These are phyloP conservation scores for Nannobrachium achirus DNA, from an alignment of 2,113 vertebrate genomes.

Conservation along the genomic window DNA sequence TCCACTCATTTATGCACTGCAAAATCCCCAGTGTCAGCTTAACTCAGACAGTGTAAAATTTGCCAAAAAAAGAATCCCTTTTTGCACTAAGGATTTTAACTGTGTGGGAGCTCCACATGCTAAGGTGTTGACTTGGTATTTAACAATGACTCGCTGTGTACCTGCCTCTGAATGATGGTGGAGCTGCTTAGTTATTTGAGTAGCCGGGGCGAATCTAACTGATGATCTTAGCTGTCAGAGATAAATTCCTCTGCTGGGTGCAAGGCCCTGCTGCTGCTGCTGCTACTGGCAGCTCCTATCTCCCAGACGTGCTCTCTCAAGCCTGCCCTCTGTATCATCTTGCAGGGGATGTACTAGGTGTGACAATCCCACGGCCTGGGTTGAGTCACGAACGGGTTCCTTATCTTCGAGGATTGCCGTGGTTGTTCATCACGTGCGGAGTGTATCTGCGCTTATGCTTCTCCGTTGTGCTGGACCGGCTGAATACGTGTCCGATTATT, in stretches of 20 bases:
- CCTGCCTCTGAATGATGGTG: slow-evolving; percentile 45
- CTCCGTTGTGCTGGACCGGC: slow-evolving; percentile 26
- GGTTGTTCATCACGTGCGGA: slow-evolving; percentile 51
- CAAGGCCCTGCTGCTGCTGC: slow-evolving; percentile 28
- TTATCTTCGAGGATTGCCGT: slow-evolving; percentile 41
- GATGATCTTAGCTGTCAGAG: slow-evolving; percentile 60
- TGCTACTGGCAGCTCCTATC: slow-evolving; percentile 32
- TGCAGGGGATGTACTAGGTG: background rate
- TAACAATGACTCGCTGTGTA: slow-evolving; percentile 42
- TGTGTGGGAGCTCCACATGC: slow-evolving; percentile 42
- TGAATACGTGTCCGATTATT: slow-evolving; percentile 46
- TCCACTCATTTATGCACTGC: slow-evolving; percentile 39
- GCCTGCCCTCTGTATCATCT: slow-evolving; percentile 41
- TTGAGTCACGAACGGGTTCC: slow-evolving; percentile 55
- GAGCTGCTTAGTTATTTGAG: slow-evolving; percentile 61
- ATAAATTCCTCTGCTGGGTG: slow-evolving; percentile 54
- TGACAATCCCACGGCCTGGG: slow-evolving; percentile 4
- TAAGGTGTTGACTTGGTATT: slow-evolving; percentile 52
- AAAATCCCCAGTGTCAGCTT: too few species aligned
- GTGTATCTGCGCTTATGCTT: slow-evolving; percentile 37
- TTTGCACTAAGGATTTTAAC: too few species aligned
- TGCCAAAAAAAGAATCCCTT: too few species aligned
- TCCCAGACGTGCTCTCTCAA: slow-evolving; percentile 27
- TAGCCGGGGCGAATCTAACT: slow-evolving; percentile 54
- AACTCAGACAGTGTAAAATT: too few species aligned